Percentiles rank a stretch among this genome's conserved stretches.
Evolutionary conservation across 2,888 invertebrate species (phyloP).

Genomic region (Morpho achilles): DNA sequence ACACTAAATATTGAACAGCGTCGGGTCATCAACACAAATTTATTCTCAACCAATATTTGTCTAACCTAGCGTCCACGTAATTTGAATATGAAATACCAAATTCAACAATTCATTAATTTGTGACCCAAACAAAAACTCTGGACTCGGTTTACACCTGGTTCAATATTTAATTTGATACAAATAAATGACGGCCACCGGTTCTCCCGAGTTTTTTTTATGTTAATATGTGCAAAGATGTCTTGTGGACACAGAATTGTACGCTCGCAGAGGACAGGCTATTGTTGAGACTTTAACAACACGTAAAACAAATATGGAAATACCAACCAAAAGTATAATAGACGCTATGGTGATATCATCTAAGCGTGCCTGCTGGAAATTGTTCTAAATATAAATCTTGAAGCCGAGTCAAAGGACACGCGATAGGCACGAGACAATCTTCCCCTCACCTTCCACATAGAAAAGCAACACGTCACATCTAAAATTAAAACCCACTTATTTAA

Average conservation of each 20-base stretch:
- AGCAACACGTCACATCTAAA: conserved; percentile 69
- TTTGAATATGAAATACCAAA: conserved; percentile 48
- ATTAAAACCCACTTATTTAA: conserved; percentile 76
- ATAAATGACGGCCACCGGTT: conserved; percentile 69
- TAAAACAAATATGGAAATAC: conserved; percentile 19
- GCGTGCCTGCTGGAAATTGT: conserved; percentile 7
- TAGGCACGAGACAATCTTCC: conserved; percentile 69
- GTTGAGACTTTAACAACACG: conserved; percentile 26
- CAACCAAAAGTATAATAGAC: conserved; percentile 3
- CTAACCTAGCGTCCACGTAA: conserved; percentile 37
- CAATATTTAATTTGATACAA: conserved; percentile 75
- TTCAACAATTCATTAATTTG: conserved; percentile 57
- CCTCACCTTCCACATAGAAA: conserved; percentile 63
- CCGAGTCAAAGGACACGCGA: conserved; percentile 61
- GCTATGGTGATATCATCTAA: conserved; percentile 14
- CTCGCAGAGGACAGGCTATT: conserved; percentile 11
- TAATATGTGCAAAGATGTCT: conserved; percentile 56
- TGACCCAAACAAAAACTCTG: conserved; percentile 65
- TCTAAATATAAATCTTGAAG: conserved; percentile 46
- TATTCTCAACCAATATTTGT: conserved; percentile 39
- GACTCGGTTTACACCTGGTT: conserved; percentile 68
- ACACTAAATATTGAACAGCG: conserved; percentile 2
- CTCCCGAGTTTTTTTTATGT: conserved; percentile 63
- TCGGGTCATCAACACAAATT: conserved; percentile 20
- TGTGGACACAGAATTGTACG: conserved; percentile 53